Evolutionary conservation across 2,888 invertebrate species (phyloP).

Genomic region (Apamea sordens): DNA sequence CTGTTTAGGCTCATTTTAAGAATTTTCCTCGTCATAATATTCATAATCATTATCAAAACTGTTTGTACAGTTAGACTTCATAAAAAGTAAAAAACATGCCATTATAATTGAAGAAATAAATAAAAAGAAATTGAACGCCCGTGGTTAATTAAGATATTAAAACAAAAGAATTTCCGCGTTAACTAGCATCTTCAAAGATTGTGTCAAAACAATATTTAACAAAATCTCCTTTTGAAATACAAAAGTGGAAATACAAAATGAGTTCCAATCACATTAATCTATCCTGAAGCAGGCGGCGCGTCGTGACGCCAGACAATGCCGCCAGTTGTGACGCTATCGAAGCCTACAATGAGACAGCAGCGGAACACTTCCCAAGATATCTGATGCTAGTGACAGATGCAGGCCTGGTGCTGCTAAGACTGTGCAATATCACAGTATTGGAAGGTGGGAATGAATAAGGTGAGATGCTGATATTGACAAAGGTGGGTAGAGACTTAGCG

Average conservation of each 20-base stretch:
- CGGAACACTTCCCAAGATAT: conserved; percentile 55
- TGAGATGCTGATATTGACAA: not conserved
- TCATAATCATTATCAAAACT: not conserved
- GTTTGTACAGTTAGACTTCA: not conserved
- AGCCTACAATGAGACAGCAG: conserved; percentile 28
- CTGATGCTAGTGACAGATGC: conserved; percentile 49
- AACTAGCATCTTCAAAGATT: not conserved
- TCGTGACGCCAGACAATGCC: conserved; percentile 30
- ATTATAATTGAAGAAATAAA: not conserved
- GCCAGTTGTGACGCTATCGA: conserved; percentile 30
- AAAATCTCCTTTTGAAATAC: conserved; percentile 7
- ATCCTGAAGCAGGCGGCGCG: not conserved
- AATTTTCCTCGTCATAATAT: not conserved
- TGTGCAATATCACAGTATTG: conserved; percentile 9
- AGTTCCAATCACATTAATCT: conserved; percentile 44
- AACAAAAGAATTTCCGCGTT: not conserved
- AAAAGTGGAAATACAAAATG: conserved; percentile 16
- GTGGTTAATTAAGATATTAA: not conserved
- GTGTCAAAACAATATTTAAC: not conserved
- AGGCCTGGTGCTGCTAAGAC: conserved; percentile 12
- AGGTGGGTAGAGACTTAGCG: too few species aligned
- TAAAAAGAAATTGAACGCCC: not conserved
- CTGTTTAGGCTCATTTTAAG: not conserved
- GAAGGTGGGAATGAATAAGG: not conserved
- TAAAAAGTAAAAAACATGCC: not conserved